Evolutionary conservation across 2,888 invertebrate genomes (phyloP).

Genomic region (Helicoverpa assulta): DNA sequence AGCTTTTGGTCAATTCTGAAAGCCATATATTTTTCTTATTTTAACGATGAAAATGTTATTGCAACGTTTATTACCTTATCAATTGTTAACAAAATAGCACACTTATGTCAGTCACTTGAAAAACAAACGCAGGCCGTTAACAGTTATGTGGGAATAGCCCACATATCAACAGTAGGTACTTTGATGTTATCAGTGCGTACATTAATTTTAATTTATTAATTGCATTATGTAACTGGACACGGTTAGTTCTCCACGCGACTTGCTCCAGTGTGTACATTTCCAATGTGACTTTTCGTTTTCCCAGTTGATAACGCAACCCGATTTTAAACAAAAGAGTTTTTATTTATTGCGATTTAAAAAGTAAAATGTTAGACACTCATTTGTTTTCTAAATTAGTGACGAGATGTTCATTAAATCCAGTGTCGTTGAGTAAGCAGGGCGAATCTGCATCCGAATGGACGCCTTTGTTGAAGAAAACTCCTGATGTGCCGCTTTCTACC

Average conservation of each 20-base stretch:
- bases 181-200: slow-evolving; percentile 65
- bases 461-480: slow-evolving; percentile 72
- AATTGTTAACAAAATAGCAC: too few relatives aligned
- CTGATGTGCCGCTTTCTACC: slow-evolving; percentile 62
- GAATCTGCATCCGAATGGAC: slow-evolving; percentile 76
- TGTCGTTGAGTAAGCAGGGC: slow-evolving; percentile 67
- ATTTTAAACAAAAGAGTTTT: background rate
- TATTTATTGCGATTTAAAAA: slow-evolving; percentile 30
- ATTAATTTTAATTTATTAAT: slow-evolving; percentile 65
- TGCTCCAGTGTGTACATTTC: slow-evolving; percentile 23
- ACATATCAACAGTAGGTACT: slow-evolving; percentile 44
- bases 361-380: slow-evolving; percentile 63
- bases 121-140: slow-evolving; percentile 5
- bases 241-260: slow-evolving; percentile 53
- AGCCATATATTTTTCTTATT: too few relatives aligned
- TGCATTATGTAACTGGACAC: slow-evolving; percentile 50
- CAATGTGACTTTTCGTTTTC: slow-evolving; percentile 16
- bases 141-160: slow-evolving; percentile 59
- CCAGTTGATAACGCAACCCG: background rate
- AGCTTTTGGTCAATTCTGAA: too few relatives aligned
- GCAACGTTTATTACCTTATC: too few relatives aligned
- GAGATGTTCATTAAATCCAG: slow-evolving; percentile 63
- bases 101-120: too few relatives aligned
- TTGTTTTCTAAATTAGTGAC: slow-evolving; percentile 70
- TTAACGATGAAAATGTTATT: too few relatives aligned